Conservation (phyloP, 2,113 vertebrate species). For the Rousettus leschenaultii region DNA sequence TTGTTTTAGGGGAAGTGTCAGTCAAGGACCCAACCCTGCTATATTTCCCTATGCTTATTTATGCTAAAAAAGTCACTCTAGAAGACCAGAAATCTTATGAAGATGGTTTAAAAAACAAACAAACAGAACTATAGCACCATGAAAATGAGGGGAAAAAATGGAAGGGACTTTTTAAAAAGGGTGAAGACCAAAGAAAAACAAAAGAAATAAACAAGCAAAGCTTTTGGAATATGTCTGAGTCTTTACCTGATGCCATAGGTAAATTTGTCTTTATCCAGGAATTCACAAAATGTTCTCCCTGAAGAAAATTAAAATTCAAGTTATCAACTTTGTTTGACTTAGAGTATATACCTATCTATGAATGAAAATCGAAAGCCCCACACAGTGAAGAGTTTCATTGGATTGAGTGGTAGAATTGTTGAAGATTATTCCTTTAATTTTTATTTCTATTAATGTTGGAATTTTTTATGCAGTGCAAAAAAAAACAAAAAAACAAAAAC, state of each 20-base stretch:
- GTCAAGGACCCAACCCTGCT: neutral
- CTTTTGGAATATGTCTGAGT: neutral
- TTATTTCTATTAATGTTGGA: neutral
- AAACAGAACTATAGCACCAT: neutral
- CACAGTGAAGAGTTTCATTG: neutral
- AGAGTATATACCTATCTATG: neutral
- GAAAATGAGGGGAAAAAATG: neutral
- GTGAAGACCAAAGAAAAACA: neutral
- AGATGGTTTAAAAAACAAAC: neutral
- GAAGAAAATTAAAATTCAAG: slow-evolving; percentile 22
- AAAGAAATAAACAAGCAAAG: neutral
- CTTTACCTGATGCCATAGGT: slow-evolving; percentile 49
- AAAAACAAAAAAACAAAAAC: neutral
- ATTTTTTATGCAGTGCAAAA: neutral
- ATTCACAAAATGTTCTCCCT: slow-evolving; percentile 70
- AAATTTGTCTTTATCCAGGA: slow-evolving; percentile 51
- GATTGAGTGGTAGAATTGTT: neutral
- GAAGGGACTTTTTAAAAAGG: neutral
- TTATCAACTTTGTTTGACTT: neutral
- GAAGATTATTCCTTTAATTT: neutral
- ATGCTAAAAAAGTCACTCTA: neutral
- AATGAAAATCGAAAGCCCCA: neutral
- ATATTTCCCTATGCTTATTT: neutral
- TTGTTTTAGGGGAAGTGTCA: neutral
- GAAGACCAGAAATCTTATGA: neutral